Base-by-base conservation (phyloP, 2,888 invertebrate species). In the Nomada goodeniana region DNA sequence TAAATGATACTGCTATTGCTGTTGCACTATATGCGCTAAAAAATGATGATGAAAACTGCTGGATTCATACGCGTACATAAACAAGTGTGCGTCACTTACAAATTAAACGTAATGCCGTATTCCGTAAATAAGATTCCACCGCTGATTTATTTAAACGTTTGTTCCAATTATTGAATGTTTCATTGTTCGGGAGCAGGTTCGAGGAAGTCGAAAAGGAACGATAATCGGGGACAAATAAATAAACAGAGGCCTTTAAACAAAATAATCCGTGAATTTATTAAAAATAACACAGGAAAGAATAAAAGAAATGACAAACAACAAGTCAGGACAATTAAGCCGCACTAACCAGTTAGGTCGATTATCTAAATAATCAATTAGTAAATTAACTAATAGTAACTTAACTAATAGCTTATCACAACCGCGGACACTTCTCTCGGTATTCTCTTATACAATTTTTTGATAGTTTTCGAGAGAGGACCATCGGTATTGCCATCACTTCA, bases 201-300 rank as follows among this genome's bases (percentile, higher is more conserved):
- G 0, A n/a, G 23, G 42, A 29, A 10, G 23, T 5, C 47, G 42
- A 50, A 57, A 36, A 23, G 68, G 61, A 72, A 60, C 18, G 42
- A 44, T 23, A 65, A 36, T 47, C 29, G 26, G 44, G 64, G n/a
- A 26, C 44, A 85, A 71, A 60, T 80, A 84, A 73, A 81, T 84
- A 60, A 80, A 70, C 44, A 80, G 57, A 74, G 72, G 55, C 53
- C 11, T 59, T 72, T 85, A 88, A 88, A 77, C 85, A 88, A 90
- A 89, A 89, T 88, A 87, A 89, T 89, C 76, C 88, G 83, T 89
- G 83, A 85, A 90, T 90, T 90, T 90, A 90, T 90, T 90, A 89
- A 89, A 90, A 90, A 89, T 90, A 90, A 89, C 89, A 90, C 89
- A 90, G 87, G 87, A 88, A 59, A 80, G 82, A 75, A 76, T 82